Evolutionary conservation across 2,888 invertebrate genomes (phyloP), one percentile per base, ranked within the genome.

Genomic region (Dorcus hopei): DNA sequence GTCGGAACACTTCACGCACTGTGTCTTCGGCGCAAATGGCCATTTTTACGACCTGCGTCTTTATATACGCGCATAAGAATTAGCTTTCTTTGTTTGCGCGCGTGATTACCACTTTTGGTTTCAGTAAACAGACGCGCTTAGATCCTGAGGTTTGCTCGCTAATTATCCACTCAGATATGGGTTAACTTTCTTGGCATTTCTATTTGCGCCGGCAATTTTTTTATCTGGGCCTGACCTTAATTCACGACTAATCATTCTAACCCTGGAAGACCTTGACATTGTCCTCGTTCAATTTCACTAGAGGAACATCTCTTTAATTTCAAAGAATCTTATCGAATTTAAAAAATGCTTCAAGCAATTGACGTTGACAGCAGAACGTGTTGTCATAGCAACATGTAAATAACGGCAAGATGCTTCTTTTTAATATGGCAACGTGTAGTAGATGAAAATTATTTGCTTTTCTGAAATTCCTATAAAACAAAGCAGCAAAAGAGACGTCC

Each of bases 101-200:
- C 49, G 19, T 49, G 61, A 38, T 26, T 26, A 59, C 61, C 65
- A 67, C 67, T 67, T 64, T 67, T 64, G 51, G 48, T 67, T 67
- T 67, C 61, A 55, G 50, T 57, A 42, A 51, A 53, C 49, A 50
- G 40, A 4, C 26, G 26, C 14, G 26, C 26, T 14, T 14, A 14
- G 14, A 14, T 14, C 14, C 14, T 14, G 14, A 26, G 50, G 23
- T 54, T 54, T 48, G 42, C 47, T 59, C 52, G 11, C 39, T 3
- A 57, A 19, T 40, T 39, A 47, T 41, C 19, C 23, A 23, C 19
- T 40, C 23, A 49, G 49, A 59, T 45, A 60, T 57, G 58, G 61
- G 59, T 59, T 54, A 56, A 42, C 61, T 63, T 65, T 62, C 54
- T 33, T 63, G 58, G 57, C 65, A 64, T 62, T 65, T 65, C 58